Conservation (phyloP, 1,140 invertebrate genomes). For the Drosophila tani region DNA sequence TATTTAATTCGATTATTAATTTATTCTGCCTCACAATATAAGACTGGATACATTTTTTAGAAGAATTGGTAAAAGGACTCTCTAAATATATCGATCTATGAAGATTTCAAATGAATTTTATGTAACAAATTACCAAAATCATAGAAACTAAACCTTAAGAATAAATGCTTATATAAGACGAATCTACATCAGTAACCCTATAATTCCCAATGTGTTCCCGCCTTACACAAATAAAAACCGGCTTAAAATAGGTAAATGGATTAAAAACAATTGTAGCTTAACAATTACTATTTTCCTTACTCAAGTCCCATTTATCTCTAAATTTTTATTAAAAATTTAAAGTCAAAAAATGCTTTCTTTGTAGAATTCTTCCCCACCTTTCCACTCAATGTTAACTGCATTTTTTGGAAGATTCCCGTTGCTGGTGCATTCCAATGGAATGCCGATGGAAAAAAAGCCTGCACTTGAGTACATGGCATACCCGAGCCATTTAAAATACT, state of each 20-base stretch:
- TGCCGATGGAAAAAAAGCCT: slow-evolving; percentile 1
- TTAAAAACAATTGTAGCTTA: no score
- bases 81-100: background rate
- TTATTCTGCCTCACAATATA: background rate
- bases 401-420: background rate
- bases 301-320: no score
- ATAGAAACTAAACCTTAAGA: background rate
- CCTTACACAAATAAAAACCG: no score
- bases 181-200: background rate
- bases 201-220: background rate
- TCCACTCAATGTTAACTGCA: background rate
- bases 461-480: slow-evolving; percentile 2
- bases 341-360: background rate
- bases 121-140: background rate
- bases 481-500: slow-evolving; percentile 28
- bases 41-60: background rate
- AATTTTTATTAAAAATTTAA: background rate
- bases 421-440: slow-evolving; percentile 14
- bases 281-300: no score
- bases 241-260: fast-evolving
- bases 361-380: background rate
- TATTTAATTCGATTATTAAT: no score
- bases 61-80: background rate
- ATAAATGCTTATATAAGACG: background rate
- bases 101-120: background rate